phyloP scores from a whole-genome alignment of 2,888 invertebrate genomes.

The Calephelis perditalis region DNA sequence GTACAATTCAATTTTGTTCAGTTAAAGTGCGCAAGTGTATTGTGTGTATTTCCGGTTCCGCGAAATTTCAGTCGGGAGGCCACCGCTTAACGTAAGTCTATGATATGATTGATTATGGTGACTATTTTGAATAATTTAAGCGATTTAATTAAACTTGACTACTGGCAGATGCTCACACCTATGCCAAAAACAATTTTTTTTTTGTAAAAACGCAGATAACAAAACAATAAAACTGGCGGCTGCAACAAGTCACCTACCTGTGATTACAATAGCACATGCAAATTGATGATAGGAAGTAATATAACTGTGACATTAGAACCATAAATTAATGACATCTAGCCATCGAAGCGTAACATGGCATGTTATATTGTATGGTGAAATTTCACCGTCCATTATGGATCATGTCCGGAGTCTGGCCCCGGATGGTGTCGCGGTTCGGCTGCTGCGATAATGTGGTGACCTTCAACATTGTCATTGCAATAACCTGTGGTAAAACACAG shows the following conservation, averaged over 20 bases:
- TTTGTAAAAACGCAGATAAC: not conserved
- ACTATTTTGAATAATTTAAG: too few relatives aligned
- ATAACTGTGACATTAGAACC: constrained; percentile 12
- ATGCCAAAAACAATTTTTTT: not conserved
- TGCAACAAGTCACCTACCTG: too few relatives aligned
- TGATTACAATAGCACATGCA: not conserved
- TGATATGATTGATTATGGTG: too few relatives aligned
- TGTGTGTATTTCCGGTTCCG: too few relatives aligned
- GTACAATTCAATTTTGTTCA: too few relatives aligned
- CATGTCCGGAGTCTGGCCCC: constrained; percentile 60
- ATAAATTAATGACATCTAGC: constrained; percentile 52
- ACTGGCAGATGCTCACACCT: too few relatives aligned
- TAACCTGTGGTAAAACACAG: constrained; percentile 6
- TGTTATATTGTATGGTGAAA: constrained; percentile 64
- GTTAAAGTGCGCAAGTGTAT: too few relatives aligned
- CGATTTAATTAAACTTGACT: too few relatives aligned
- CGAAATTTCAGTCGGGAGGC: too few relatives aligned
- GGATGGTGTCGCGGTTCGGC: constrained; percentile 69
- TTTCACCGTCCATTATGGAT: constrained; percentile 72
- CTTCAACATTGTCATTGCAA: constrained; percentile 33
- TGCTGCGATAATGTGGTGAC: constrained; percentile 52
- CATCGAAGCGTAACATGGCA: constrained; percentile 64
- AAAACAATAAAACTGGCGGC: too few relatives aligned
- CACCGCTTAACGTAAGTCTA: too few relatives aligned
- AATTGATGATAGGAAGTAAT: constrained; percentile 7